These are phyloP conservation scores for Cyclina sinensis DNA, from an alignment of 1,140 invertebrate species.

Conservation along the genomic window DNA sequence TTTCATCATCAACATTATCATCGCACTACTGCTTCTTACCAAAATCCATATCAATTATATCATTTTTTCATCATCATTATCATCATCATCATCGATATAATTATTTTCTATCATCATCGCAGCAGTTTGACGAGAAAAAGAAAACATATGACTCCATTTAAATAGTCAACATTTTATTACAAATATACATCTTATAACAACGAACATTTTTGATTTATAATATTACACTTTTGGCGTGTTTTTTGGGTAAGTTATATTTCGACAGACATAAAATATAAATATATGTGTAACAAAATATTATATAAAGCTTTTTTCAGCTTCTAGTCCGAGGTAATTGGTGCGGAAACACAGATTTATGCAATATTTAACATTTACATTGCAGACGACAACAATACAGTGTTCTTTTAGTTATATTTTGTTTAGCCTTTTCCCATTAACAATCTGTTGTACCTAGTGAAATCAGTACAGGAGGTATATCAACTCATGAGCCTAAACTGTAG, in stretches of 20 bases:
- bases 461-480: too few relatives aligned
- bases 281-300: neutral
- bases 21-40: too few relatives aligned
- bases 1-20: too few relatives aligned
- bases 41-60: too few relatives aligned
- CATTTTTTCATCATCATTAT: too few relatives aligned
- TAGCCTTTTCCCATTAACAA: neutral
- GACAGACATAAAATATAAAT: conserved; percentile 7
- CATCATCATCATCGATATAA: too few relatives aligned
- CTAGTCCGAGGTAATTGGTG: conserved; percentile 12
- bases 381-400: neutral
- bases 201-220: conserved; percentile 32
- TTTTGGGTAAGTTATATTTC: neutral
- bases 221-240: conserved; percentile 8
- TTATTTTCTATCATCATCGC: too few relatives aligned
- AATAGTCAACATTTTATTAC: conserved; percentile 1
- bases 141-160: too few relatives aligned
- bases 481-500: too few relatives aligned
- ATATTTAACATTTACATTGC: neutral
- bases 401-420: neutral
- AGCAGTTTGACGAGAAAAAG: too few relatives aligned
- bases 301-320: conserved; percentile 24
- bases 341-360: neutral
- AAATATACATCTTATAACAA: conserved; percentile 23
- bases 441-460: too few relatives aligned